Conservation (phyloP, 35 echinoderm and acorn worm species). For the Ophiothrix spiculata region DNA sequence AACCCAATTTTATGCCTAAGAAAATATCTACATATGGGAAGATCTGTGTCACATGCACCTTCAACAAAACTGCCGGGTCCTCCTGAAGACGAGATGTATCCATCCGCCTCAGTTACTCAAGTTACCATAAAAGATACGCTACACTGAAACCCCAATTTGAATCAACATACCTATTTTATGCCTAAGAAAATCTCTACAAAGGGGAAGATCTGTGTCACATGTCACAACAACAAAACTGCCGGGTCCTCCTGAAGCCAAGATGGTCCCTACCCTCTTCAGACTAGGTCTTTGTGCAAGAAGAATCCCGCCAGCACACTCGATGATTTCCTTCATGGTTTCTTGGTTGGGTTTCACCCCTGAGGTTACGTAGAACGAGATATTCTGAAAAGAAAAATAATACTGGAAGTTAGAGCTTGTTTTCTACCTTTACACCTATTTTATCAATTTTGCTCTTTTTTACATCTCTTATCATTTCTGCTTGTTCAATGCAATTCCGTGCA, state of each 20-base stretch:
- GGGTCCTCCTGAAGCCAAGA: conserved; percentile 40
- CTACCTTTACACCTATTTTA: too few relatives aligned
- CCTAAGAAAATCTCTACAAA: conserved; percentile 81
- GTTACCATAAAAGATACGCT: too few relatives aligned
- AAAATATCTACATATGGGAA: too few relatives aligned
- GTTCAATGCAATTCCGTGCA: too few relatives aligned
- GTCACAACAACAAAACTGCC: conserved; percentile 74
- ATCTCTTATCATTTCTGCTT: too few relatives aligned
- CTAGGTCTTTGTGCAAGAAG: conserved; percentile 59
- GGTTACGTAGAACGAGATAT: conserved; percentile 78
- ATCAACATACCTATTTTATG: conserved; percentile 88
- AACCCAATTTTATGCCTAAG: too few relatives aligned
- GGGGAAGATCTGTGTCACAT: conserved; percentile 72
- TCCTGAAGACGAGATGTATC: conserved; percentile 65
- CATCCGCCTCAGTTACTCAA: too few relatives aligned
- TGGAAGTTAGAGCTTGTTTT: too few relatives aligned
- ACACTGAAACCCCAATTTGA: too few relatives aligned
- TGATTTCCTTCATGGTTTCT: conserved; percentile 67
- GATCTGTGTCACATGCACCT: too few relatives aligned
- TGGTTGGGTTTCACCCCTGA: conserved; percentile 72
- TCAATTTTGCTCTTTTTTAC: too few relatives aligned
- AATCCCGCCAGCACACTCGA: conserved; percentile 73
- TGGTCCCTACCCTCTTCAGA: conserved; percentile 46
- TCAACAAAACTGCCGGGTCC: too few relatives aligned
- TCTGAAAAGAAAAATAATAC: conserved; percentile 27